Conservation (phyloP, 2,888 invertebrate species). For the Drosophila monieri region DNA sequence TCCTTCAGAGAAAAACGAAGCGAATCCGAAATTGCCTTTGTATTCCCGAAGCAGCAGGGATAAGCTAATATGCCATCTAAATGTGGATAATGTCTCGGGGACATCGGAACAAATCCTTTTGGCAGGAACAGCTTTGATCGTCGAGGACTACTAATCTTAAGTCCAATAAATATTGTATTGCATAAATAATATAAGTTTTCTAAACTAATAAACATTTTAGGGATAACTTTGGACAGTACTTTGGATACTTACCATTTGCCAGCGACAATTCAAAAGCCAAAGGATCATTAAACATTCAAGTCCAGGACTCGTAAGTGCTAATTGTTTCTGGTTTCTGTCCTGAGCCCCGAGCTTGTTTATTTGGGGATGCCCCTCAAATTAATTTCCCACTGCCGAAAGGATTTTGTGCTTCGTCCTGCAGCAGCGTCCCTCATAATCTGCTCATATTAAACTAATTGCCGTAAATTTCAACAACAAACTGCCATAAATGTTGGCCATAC, state of each 20-base stretch:
- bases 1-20: slow-evolving; percentile 8
- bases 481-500: slow-evolving; percentile 55
- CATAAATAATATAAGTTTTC: background rate
- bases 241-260: slow-evolving; percentile 5
- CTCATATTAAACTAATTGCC: slow-evolving; percentile 63
- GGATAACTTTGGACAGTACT: slow-evolving; percentile 5
- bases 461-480: slow-evolving; percentile 82
- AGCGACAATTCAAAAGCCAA: background rate
- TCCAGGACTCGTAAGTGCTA: slow-evolving; percentile 24
- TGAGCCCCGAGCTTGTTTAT: slow-evolving; percentile 7
- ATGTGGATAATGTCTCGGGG: slow-evolving; percentile 64
- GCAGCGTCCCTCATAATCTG: slow-evolving; percentile 37
- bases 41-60: slow-evolving; percentile 79
- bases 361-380: slow-evolving; percentile 84
- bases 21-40: slow-evolving; percentile 68
- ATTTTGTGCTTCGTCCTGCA: slow-evolving; percentile 24
- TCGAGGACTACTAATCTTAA: slow-evolving; percentile 70
- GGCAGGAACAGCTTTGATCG: slow-evolving; percentile 82
- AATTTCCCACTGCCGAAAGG: slow-evolving; percentile 82
- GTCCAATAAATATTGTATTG: background rate
- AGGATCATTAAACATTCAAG: slow-evolving; percentile 25
- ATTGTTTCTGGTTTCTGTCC: slow-evolving; percentile 32
- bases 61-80: slow-evolving; percentile 79
- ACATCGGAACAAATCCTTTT: slow-evolving; percentile 74
- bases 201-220: background rate